A percentile compares a stretch with the other conserved stretches of the same genome.
Conservation (phyloP, 2,888 invertebrate genomes). For the Poecilus cupreus region DNA sequence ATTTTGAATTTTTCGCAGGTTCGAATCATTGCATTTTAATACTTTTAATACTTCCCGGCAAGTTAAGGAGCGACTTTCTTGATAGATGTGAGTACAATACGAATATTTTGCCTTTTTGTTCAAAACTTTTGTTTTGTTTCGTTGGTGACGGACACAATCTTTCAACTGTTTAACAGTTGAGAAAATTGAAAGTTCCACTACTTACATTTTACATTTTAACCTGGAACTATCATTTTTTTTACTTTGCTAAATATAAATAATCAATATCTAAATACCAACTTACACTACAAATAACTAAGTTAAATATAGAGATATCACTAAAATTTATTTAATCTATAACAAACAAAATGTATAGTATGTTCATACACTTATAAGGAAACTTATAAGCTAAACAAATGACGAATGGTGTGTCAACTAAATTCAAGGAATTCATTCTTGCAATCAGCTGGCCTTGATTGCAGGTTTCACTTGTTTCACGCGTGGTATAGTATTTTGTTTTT, state of each 20-base stretch:
- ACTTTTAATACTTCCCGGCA: background rate
- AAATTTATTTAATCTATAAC: background rate
- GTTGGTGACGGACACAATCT: background rate
- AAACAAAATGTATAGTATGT: background rate
- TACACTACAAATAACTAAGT: too few species aligned
- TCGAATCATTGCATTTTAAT: slow-evolving; percentile 43
- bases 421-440: background rate
- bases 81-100: slow-evolving; percentile 2
- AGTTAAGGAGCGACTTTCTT: too few species aligned
- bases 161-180: too few species aligned
- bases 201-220: too few species aligned
- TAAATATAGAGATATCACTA: too few species aligned
- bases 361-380: too few species aligned
- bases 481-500: background rate
- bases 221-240: too few species aligned
- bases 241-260: too few species aligned
- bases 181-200: too few species aligned
- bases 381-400: too few species aligned
- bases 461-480: background rate
- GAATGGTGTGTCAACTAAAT: background rate
- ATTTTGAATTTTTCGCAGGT: slow-evolving; percentile 49
- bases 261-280: too few species aligned
- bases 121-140: background rate
- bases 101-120: background rate
- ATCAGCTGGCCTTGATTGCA: background rate